phyloP scores from a whole-genome alignment of 2,888 invertebrate genomes.

The Drosophila cyrtoloma region DNA sequence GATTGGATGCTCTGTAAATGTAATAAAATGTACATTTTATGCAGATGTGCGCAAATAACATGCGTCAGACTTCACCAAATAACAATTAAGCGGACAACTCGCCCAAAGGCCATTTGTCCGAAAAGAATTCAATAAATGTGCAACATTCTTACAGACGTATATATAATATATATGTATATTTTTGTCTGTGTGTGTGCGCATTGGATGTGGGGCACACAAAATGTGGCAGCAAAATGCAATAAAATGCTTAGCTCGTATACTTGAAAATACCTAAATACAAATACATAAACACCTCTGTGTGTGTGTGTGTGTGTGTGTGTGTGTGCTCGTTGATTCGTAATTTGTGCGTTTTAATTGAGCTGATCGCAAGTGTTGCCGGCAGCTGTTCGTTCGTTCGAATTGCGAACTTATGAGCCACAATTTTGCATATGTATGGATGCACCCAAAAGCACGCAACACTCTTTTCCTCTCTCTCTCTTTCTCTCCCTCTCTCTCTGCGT shows the following conservation, averaged over 20 bases:
- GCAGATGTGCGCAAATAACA: conserved; percentile 1
- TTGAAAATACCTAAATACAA: conserved; percentile 44
- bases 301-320: conserved; percentile 12
- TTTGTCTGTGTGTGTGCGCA: not conserved
- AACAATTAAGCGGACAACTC: conserved; percentile 5
- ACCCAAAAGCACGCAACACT: conserved; percentile 68
- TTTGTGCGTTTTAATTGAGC: conserved; percentile 76
- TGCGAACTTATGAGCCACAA: conserved; percentile 31
- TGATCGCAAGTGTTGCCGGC: conserved; percentile 56
- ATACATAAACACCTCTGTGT: not conserved
- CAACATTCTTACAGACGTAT: not conserved
- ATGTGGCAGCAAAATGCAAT: conserved; percentile 61
- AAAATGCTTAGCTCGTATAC: conserved; percentile 61
- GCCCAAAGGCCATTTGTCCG: conserved; percentile 25
- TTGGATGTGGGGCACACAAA: conserved; percentile 32
- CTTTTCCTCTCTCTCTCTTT: conserved; percentile 33
- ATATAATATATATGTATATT: not conserved
- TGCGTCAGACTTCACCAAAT: conserved; percentile 5
- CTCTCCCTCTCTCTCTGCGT: no score
- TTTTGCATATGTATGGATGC: conserved; percentile 44
- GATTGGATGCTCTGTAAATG: not conserved
- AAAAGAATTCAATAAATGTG: conserved; percentile 23
- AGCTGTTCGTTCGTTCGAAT: conserved; percentile 46
- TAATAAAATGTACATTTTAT: conserved; percentile 1
- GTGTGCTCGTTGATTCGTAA: conserved; percentile 64